Evolutionary conservation across 2,888 invertebrate genomes (phyloP).

Genomic region (Leptinotarsa peninsularis): DNA sequence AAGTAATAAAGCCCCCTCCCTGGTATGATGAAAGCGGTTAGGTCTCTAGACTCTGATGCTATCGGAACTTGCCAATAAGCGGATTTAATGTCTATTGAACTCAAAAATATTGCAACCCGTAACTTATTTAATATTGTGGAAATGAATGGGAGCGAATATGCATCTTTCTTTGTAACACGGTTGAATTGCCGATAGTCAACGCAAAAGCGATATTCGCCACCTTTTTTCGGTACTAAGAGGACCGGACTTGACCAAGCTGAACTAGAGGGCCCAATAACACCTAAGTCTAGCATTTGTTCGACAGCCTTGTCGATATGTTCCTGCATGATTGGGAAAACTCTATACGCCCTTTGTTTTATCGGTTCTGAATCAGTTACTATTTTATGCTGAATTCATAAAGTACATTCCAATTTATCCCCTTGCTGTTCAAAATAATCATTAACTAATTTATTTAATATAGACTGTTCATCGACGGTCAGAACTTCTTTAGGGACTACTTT

Average conservation of each 20-base stretch:
- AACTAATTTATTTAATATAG: constrained; percentile 1
- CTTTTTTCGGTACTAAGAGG: constrained; percentile 56
- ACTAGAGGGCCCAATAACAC: constrained; percentile 47
- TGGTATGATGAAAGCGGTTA: constrained; percentile 54
- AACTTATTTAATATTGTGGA: constrained; percentile 30
- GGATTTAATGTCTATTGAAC: constrained; percentile 39
- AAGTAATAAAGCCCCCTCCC: constrained; percentile 51
- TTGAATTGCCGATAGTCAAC: too few species aligned
- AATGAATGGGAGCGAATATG: constrained; percentile 28
- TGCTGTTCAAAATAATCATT: constrained; percentile 35
- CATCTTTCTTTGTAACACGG: constrained; percentile 21
- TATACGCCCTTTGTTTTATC: constrained; percentile 41
- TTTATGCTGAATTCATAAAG: constrained; percentile 38
- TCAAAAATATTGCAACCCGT: constrained; percentile 30
- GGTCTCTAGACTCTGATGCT: constrained; percentile 34
- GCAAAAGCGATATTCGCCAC: constrained; percentile 16
- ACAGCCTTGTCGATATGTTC: constrained; percentile 40
- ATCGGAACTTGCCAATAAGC: constrained; percentile 35
- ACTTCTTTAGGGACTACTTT: constrained; percentile 5
- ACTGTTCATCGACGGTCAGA: constrained; percentile 20
- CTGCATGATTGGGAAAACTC: constrained; percentile 36
- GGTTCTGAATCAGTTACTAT: constrained; percentile 35
- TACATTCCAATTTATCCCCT: constrained; percentile 32
- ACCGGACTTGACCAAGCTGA: constrained; percentile 54
- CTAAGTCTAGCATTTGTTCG: constrained; percentile 47